These are phyloP conservation scores for Sphaerophoria taeniata DNA, from an alignment of 2,888 invertebrate species.

Conservation along the genomic window DNA sequence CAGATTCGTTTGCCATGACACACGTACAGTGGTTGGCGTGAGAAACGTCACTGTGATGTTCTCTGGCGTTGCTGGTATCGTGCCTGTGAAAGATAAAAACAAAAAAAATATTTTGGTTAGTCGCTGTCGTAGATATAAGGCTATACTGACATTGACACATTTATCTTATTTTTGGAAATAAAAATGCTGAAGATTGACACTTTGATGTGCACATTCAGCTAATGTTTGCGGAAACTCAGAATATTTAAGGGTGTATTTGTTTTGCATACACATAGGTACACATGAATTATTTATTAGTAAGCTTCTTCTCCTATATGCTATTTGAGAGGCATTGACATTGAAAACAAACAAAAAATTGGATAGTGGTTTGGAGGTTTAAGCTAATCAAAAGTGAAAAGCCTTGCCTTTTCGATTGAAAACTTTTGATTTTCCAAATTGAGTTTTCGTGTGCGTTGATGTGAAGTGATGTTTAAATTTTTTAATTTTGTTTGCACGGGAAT, in stretches of 20 bases:
- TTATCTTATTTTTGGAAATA: slow-evolving; percentile 52
- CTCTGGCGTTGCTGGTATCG: slow-evolving; percentile 91
- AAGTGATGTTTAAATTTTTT: too few species aligned
- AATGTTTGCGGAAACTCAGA: slow-evolving; percentile 1
- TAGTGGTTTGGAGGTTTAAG: too few species aligned
- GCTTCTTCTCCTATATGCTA: background rate
- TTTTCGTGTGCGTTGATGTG: too few species aligned
- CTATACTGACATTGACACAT: slow-evolving; percentile 5
- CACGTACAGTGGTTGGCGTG: slow-evolving; percentile 92
- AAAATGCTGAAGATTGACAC: slow-evolving; percentile 26
- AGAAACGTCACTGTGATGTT: slow-evolving; percentile 95
- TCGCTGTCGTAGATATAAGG: background rate
- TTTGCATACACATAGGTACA: background rate
- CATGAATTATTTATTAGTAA: background rate
- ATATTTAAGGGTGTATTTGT: background rate
- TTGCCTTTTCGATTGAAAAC: too few species aligned
- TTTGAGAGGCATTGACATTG: background rate
- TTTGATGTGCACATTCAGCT: slow-evolving; percentile 38
- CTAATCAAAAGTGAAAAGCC: too few species aligned
- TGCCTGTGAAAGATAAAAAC: slow-evolving; percentile 84
- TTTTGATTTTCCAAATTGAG: too few species aligned
- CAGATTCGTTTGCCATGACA: slow-evolving; percentile 93
- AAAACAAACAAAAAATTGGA: too few species aligned
- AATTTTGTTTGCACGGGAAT: too few species aligned
- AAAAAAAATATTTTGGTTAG: background rate